Base-by-base conservation (phyloP, 2,113 vertebrate genomes). In the Paraplagusia blochii region DNA sequence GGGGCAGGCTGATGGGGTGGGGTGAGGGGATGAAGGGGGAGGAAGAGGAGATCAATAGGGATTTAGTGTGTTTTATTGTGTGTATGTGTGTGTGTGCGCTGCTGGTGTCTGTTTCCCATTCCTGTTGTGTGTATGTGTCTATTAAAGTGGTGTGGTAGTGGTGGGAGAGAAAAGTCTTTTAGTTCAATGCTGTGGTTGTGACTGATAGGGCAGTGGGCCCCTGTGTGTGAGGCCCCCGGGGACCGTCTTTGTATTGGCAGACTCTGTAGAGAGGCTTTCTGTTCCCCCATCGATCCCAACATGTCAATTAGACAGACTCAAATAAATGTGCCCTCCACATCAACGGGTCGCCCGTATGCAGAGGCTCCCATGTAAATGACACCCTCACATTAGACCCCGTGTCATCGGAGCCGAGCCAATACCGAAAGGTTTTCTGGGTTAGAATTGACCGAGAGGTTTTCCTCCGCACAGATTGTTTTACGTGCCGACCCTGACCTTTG, bases 281-380 rank as follows among this genome's bases (percentile, higher is more conserved):
- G 80, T 80, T 73, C 66, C 77, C 53, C 58, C 74, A 89, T 90
- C 76, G 84, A 91, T 90, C 84, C 63, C 64, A 73, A 74, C 72
- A 74, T 74, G 80, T 88, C 88, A 89, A 87, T 90, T 87, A 87
- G 79, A 87, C 67, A 53, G 80, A 83, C 84, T 85, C 72, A 78
- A 86, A 90, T 89, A 84, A 90, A 88, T 84, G 69, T 77, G 81
- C 74, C 77, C 73, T 81, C 77, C 68, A 70, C 75, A 79, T 80
- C 73, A 39, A 70, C 45, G 48, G 72, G 72, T 67, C 33, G 22
- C 63, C 65, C 12, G 54, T 72, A 56, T 57, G 72, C 69, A 61
- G 54, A 80, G 58, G 17, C 66, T 70, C 56, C 65, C 80, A 44
- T 84, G 77, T 83, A 88, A 88, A 63, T 40, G 63, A 81, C 73